Evolutionary conservation across 2,888 invertebrate genomes (phyloP), one percentile per base, ranked within the genome.

Genomic region (Cyclophora punctaria): DNA sequence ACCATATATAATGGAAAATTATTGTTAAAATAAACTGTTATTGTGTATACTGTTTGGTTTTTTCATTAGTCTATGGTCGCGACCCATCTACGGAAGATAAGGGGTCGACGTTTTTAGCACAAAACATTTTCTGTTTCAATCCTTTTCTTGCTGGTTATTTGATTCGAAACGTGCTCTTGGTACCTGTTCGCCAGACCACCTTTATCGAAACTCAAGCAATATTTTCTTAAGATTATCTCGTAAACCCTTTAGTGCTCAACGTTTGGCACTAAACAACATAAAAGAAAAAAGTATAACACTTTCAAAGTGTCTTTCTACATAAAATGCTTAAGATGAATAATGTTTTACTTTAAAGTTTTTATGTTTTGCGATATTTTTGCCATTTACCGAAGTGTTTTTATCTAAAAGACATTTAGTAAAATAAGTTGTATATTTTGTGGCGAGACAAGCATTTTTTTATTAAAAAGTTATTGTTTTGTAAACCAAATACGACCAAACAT

Each of bases 71-170:
- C 86, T 86, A 75, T 85, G 82, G 78, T 50, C 65, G 65, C 72
- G 72, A 79, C 78, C 82, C 81, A 81, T 84, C 77, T 80, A 70
- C 75, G 71, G 66, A 64, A 83, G 86, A 87, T 86, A 86, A 83
- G 81, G 75, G 83, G 85, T 83, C 84, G 84, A 87, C 83, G 81
- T 85, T 87, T 86, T 84, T 85, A 86, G 84, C 84, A 84, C 86
- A 85, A 85, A 84, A 80, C 82, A 76, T 83, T 83, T 83, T 85
- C 85, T 84, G 82, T 85, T 83, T 83, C 71, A 76, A 78, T 75
- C 80, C 82, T 73, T 80, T 78, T 79, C 81, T 77, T 78, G 73
- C 79, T 73, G 82, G 78, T 83, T 81, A 78, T 83, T 83, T 81
- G 81, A 81, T 78, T 83, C 71, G 64, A 78, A 79, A 81, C 83